A percentile compares a stretch with the other conserved stretches of the same genome.
Evolutionary conservation across 64 coral and sea anemone genomes (phyloP).

Genomic region (Porites lutea): DNA sequence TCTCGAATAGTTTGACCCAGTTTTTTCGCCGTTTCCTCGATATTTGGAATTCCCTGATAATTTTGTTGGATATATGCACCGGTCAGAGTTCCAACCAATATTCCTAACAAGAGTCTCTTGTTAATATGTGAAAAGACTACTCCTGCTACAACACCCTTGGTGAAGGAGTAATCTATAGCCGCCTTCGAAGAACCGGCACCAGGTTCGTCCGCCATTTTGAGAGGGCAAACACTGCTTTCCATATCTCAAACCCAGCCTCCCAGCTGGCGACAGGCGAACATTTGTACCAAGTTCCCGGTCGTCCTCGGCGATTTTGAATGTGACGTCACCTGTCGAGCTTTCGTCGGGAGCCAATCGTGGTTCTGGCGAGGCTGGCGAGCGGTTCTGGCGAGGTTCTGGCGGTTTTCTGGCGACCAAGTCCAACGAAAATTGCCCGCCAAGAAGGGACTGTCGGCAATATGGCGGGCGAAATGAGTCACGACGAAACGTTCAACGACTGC

Average conservation of each 20-base stretch:
- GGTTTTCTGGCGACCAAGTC: too few relatives aligned
- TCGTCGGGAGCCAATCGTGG: too few relatives aligned
- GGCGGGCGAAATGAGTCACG: neutral
- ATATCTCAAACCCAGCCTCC: neutral
- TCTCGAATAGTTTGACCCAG: conserved; percentile 32
- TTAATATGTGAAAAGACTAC: conserved; percentile 92
- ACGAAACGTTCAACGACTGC: neutral
- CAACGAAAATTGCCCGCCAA: too few relatives aligned
- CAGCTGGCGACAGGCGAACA: too few relatives aligned
- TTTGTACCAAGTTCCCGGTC: too few relatives aligned
- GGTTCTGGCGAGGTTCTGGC: too few relatives aligned
- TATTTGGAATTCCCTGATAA: conserved; percentile 78
- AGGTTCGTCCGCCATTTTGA: conserved; percentile 74
- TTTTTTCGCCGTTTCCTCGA: conserved; percentile 57
- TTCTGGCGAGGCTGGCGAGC: too few relatives aligned
- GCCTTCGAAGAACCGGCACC: conserved; percentile 19
- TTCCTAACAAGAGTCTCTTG: conserved; percentile 78
- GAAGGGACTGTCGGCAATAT: neutral
- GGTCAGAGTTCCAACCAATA: conserved; percentile 73
- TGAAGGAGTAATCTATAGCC: conserved; percentile 71
- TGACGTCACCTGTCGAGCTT: too few relatives aligned
- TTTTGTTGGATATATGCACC: conserved; percentile 95
- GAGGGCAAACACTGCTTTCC: neutral
- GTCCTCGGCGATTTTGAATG: too few relatives aligned
- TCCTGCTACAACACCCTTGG: conserved; percentile 87